Conservation (phyloP, 2,113 vertebrate genomes). For the Sander lucioperca region DNA sequence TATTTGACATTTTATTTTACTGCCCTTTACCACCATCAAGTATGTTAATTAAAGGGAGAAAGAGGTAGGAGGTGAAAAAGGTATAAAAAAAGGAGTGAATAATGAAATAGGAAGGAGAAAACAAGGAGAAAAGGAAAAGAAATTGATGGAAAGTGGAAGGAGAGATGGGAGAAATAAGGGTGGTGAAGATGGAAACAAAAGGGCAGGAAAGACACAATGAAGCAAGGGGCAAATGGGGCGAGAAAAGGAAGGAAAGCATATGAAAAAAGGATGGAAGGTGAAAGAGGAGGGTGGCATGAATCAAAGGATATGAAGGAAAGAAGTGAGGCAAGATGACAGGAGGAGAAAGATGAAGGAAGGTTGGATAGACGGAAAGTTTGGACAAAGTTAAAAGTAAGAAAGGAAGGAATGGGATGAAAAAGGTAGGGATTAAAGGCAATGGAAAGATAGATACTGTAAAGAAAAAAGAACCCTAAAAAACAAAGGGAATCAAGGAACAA, state of each 20-base stretch:
- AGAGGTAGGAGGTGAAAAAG: neutral
- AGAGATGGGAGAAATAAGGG: neutral
- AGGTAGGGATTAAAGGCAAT: neutral
- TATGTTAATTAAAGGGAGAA: neutral
- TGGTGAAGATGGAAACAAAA: neutral
- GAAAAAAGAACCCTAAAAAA: neutral
- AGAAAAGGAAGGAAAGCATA: neutral
- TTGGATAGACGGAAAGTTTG: neutral
- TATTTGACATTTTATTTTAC: conserved; percentile 42
- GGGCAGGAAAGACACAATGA: neutral
- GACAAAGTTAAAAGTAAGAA: neutral
- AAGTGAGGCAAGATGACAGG: neutral
- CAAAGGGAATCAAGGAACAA: conserved; percentile 14
- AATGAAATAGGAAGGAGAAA: neutral
- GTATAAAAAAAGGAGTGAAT: no score
- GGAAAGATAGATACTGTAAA: neutral
- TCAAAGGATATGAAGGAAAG: neutral
- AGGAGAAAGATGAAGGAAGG: neutral
- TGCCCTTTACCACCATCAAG: neutral
- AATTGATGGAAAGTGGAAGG: neutral
- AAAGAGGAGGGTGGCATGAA: neutral
- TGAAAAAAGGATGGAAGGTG: neutral
- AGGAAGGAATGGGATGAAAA: neutral
- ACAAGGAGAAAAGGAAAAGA: neutral
- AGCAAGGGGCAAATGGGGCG: neutral